Evolutionary conservation across 2,797 vertebrate species (phyloP), one percentile per base, ranked within the genome.

Genomic region (Microcaecilia unicolor): DNA sequence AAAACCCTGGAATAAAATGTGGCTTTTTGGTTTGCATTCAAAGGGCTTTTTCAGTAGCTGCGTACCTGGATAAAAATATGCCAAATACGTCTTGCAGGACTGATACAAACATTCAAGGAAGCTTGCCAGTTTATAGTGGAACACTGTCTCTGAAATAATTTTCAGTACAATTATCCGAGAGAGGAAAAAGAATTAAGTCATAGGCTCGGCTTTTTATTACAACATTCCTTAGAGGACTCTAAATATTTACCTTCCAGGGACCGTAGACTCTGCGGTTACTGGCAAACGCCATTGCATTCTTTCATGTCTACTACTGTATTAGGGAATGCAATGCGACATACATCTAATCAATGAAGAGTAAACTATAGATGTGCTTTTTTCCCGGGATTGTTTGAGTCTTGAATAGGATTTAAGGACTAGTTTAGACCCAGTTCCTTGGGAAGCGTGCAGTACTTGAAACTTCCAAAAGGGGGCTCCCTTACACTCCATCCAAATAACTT

Each of bases 251-350:
- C 84, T 88, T 85, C 63, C 68, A 59, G 77, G 64, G 67, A 59
- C 64, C 67, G 73, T 45, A 81, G 76, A 72, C 78, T 70, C 55
- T 74, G 72, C 80, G 83, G 81, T 84, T 83, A 67, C 82, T 92
- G 87, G 89, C 85, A 78, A 63, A 53, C 55, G 17, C 42, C 46
- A 15, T 28, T 58, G 72, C 76, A 89, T 91, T 88, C 84, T 85
- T 89, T 72, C 67, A 38, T 72, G 82, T 84, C 81, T 86, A 69
- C 88, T 86, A 78, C 74, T 86, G 81, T 84, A 81, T 81, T 81
- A 81, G 85, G 75, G 68, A 80, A 83, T 75, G 81, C 69, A 78
- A 81, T 81, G 71, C 74, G 49, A 58, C 70, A 68, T 74, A 67
- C 75, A 70, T 65, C 73, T 75, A 49, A 40, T 73, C 53, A 57